Evolutionary conservation across 2,113 vertebrate species (phyloP).

Genomic region (Coryphaenoides rupestris): DNA sequence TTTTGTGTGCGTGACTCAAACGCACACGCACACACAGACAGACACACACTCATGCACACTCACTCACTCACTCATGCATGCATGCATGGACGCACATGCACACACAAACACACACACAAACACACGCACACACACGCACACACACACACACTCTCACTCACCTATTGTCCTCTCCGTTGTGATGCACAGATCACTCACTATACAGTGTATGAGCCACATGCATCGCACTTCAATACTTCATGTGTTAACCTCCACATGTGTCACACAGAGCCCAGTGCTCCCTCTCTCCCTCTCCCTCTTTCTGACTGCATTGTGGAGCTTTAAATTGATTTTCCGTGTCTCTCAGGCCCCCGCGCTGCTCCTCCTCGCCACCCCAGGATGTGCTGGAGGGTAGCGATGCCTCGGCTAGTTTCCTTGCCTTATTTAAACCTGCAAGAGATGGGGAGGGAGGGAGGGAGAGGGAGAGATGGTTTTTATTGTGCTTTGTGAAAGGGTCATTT

Average conservation of each 20-base stretch:
- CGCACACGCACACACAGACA: not conserved
- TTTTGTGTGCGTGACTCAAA: no score
- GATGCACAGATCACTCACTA: constrained; percentile 32
- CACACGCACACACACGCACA: not conserved
- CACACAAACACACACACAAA: constrained; percentile 9
- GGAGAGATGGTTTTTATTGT: not conserved
- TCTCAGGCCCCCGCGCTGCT: constrained; percentile 29
- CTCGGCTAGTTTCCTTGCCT: constrained; percentile 12
- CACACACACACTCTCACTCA: constrained; percentile 7
- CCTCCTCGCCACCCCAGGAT: constrained; percentile 29
- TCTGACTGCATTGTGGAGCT: not conserved
- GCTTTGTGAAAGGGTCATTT: not conserved
- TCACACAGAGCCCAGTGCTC: constrained; percentile 2
- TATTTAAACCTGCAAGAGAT: not conserved
- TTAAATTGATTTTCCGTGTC: constrained; percentile 60
- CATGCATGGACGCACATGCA: not conserved
- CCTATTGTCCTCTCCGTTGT: constrained; percentile 27
- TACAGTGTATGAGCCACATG: constrained; percentile 30
- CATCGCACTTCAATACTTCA: constrained; percentile 47
- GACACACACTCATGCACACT: no score
- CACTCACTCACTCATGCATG: constrained; percentile 1
- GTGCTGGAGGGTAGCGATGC: constrained; percentile 4
- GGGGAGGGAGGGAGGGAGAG: not conserved
- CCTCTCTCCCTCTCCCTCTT: constrained; percentile 11
- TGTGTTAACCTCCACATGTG: constrained; percentile 42